phyloP scores from a whole-genome alignment of 53 echinoderm and acorn worm genomes.

The Arbacia lixula region DNA sequence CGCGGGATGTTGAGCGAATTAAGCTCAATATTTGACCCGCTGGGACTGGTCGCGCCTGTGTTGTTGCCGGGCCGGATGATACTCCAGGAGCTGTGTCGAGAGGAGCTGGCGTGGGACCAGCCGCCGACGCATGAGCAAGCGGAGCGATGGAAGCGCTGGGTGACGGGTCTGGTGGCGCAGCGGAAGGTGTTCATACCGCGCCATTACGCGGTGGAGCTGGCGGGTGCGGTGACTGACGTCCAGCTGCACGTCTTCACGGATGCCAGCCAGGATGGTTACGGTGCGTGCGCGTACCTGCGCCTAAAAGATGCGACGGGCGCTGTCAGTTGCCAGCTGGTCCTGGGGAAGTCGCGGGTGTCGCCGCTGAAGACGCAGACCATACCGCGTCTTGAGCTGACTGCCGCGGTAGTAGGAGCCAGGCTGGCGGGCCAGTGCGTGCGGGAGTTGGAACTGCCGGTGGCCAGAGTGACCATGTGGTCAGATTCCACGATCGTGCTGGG shows the following conservation, averaged over 20 bases:
- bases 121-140: not conserved
- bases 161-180: constrained; percentile 19
- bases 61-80: constrained; percentile 54
- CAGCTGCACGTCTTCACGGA: constrained; percentile 35
- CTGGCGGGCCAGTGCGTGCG: constrained; percentile 23
- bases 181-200: constrained; percentile 21
- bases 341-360: constrained; percentile 41
- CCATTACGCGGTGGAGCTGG: constrained; percentile 21
- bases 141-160: constrained; percentile 29
- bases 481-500: constrained; percentile 61
- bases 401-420: constrained; percentile 16
- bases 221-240: not conserved
- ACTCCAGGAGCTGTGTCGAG: constrained; percentile 55
- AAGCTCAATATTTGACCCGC: constrained; percentile 58
- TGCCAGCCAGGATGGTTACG: constrained; percentile 12
- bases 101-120: constrained; percentile 63
- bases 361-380: constrained; percentile 30
- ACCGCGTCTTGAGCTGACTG: constrained; percentile 34
- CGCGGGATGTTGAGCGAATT: constrained; percentile 50
- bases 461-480: constrained; percentile 51
- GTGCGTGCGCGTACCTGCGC: constrained; percentile 24
- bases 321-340: constrained; percentile 7
- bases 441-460: constrained; percentile 40
- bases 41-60: constrained; percentile 65
- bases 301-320: not conserved